Percentiles rank a stretch among this genome's conserved stretches.
Conservation (phyloP, 2,797 vertebrate genomes). For the Scomberomorus guttatus region DNA sequence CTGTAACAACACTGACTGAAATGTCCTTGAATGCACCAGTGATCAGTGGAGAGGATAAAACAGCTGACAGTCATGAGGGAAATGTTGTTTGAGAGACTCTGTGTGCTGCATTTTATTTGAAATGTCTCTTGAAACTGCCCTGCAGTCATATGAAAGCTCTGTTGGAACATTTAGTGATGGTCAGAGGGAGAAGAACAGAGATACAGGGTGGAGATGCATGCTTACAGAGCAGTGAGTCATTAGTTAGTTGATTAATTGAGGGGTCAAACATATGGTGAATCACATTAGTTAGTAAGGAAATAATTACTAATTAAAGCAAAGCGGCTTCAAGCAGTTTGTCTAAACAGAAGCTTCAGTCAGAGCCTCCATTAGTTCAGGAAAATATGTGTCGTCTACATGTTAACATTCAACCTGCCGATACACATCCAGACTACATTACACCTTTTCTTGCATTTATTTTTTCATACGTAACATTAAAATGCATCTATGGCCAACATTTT, state of each 20-base stretch:
- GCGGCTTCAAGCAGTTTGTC: background rate
- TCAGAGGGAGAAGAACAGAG: background rate
- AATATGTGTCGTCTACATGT: too few relatives aligned
- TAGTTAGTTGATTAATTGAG: background rate
- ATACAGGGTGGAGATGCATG: background rate
- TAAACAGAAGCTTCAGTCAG: background rate
- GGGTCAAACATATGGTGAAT: background rate
- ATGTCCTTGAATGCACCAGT: conserved; percentile 42
- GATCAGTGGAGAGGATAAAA: conserved; percentile 21
- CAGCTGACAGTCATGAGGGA: background rate
- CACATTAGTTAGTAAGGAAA: background rate
- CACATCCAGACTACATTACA: too few relatives aligned
- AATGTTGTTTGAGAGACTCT: background rate
- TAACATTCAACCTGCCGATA: too few relatives aligned
- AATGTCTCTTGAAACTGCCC: background rate
- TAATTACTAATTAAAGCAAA: background rate
- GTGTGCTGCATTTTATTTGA: background rate
- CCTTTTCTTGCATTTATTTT: too few relatives aligned
- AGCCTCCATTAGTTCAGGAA: too few relatives aligned
- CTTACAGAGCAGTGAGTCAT: background rate
- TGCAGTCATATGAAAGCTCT: background rate
- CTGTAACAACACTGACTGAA: background rate
- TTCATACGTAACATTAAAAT: background rate
- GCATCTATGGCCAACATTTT: too few relatives aligned
- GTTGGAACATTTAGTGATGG: background rate